A percentile compares a stretch with the other conserved stretches of the same genome.
Conservation (phyloP, 1,140 invertebrate genomes). For the Anastrepha obliqua region DNA sequence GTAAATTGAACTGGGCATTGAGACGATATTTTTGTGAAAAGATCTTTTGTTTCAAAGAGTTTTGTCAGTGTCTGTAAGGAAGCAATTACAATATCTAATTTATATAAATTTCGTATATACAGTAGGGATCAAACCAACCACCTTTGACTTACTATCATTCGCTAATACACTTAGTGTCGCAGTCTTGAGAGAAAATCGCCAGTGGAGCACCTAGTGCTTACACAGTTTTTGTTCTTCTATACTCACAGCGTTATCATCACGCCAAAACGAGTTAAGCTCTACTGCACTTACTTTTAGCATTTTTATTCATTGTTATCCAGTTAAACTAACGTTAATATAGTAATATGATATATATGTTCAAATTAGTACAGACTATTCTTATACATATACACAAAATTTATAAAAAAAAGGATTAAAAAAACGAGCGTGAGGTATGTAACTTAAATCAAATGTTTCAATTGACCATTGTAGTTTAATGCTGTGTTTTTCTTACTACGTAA, state of each 20-base stretch:
- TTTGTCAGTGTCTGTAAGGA: no score
- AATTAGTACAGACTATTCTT: neutral
- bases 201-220: no score
- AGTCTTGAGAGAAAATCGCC: no score
- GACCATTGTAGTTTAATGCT: constrained; percentile 20
- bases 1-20: no score
- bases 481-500: neutral
- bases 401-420: neutral
- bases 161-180: no score
- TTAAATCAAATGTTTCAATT: constrained; percentile 27
- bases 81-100: no score
- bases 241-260: neutral
- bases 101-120: no score
- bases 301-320: neutral
- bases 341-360: neutral
- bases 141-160: no score
- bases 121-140: no score
- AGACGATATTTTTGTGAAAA: no score
- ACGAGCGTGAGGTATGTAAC: constrained; percentile 27
- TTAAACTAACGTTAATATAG: neutral
- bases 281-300: neutral
- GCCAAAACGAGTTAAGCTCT: neutral
- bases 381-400: neutral
- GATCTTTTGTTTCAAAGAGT: no score
- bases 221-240: neutral